phyloP scores from a whole-genome alignment of 2,113 vertebrate genomes.

The Cygnus buccinator region DNA sequence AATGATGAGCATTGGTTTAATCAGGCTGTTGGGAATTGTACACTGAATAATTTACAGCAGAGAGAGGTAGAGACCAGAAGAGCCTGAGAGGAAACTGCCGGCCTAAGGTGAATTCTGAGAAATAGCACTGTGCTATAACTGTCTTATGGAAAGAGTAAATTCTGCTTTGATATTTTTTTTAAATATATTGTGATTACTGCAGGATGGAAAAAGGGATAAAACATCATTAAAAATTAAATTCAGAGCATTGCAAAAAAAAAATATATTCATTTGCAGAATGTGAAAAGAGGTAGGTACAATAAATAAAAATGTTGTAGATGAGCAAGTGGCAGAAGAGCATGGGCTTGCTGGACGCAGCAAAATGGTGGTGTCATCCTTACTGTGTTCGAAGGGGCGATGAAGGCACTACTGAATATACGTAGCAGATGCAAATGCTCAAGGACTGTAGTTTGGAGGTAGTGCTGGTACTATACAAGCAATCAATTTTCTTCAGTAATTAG shows the following conservation, averaged over 20 bases:
- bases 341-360: neutral
- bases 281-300: conserved; percentile 17
- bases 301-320: neutral
- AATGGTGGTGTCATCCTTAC: neutral
- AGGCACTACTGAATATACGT: neutral
- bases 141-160: neutral
- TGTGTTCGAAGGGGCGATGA: neutral
- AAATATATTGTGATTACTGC: rapidly evolving
- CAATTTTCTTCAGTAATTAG: neutral
- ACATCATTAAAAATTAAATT: neutral
- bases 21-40: neutral
- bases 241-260: neutral
- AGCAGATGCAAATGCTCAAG: neutral
- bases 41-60: neutral
- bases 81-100: neutral
- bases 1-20: neutral
- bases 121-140: neutral
- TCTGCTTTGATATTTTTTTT: neutral
- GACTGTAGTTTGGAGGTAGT: neutral
- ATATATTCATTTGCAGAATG: neutral
- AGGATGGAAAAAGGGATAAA: rapidly evolving
- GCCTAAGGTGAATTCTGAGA: neutral
- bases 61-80: conserved; percentile 21
- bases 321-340: neutral
- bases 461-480: neutral